Evolutionary conservation across 2,797 vertebrate genomes (phyloP).

Genomic region (Diceros bicornis): DNA sequence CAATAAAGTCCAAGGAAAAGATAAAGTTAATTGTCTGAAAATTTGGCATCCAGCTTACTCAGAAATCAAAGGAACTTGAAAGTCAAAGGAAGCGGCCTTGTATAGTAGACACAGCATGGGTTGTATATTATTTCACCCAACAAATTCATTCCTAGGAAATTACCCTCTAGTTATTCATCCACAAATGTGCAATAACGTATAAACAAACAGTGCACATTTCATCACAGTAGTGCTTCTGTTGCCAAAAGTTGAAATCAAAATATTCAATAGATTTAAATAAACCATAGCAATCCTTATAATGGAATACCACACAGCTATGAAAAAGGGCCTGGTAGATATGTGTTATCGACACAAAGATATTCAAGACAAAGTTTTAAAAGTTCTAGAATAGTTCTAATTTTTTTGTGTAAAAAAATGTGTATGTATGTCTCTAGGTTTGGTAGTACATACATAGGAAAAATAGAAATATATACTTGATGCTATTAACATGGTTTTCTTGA

Average conservation of each 20-base stretch:
- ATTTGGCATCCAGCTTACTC: constrained; percentile 13
- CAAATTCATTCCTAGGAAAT: neutral
- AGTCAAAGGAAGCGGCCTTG: neutral
- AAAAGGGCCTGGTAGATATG: neutral
- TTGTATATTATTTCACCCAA: neutral
- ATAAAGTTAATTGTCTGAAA: constrained; percentile 4
- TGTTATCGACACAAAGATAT: neutral
- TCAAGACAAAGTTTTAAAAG: neutral
- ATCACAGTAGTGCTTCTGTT: neutral
- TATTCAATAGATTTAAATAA: neutral
- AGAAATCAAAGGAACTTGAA: constrained; percentile 17
- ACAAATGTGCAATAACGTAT: neutral
- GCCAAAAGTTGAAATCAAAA: neutral
- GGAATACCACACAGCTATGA: neutral
- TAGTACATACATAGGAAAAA: neutral
- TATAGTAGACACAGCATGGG: neutral
- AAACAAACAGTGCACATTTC: neutral
- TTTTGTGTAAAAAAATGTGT: neutral
- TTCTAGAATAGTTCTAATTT: neutral
- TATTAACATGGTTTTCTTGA: neutral
- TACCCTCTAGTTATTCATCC: neutral
- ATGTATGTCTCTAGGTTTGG: neutral
- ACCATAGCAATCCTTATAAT: neutral
- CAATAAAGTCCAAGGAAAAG: constrained; percentile 32
- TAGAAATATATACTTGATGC: neutral